phyloP scores from a whole-genome alignment of 2,797 vertebrate species.

The Eospalax fontanierii region DNA sequence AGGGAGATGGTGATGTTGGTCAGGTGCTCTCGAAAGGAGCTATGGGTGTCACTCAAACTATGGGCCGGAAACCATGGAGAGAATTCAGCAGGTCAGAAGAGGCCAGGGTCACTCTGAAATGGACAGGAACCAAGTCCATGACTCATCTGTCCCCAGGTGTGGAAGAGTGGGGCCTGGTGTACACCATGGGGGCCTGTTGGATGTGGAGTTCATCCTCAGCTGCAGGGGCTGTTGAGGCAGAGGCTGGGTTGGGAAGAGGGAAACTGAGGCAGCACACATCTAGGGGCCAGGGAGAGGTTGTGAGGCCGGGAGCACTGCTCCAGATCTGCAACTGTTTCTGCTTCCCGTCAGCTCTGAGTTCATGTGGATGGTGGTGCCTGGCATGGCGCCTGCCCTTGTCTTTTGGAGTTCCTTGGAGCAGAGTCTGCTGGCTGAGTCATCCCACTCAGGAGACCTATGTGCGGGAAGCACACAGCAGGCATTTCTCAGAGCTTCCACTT shows the following conservation, averaged over 20 bases:
- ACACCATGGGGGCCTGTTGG: neutral
- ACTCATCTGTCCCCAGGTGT: rapidly evolving
- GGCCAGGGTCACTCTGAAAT: neutral
- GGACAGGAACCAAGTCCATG: neutral
- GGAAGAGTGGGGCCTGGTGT: neutral
- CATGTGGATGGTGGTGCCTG: rapidly evolving
- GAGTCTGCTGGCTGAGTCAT: neutral
- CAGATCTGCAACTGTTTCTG: neutral
- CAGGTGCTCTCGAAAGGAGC: neutral
- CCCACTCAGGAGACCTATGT: neutral
- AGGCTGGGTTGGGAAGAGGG: neutral
- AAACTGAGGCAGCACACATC: neutral
- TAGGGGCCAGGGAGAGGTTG: neutral
- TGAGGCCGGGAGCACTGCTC: neutral
- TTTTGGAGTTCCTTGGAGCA: neutral
- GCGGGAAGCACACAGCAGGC: neutral
- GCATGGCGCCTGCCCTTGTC: neutral
- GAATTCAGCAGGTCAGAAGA: neutral
- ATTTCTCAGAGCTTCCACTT: neutral
- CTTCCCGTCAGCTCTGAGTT: neutral
- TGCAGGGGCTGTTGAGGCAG: neutral
- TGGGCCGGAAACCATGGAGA: neutral
- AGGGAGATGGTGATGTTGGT: neutral
- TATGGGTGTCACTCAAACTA: neutral
- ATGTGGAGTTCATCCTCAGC: too few relatives aligned